Base-by-base conservation (phyloP, 2,797 vertebrate genomes). In the Protonibea diacanthus region DNA sequence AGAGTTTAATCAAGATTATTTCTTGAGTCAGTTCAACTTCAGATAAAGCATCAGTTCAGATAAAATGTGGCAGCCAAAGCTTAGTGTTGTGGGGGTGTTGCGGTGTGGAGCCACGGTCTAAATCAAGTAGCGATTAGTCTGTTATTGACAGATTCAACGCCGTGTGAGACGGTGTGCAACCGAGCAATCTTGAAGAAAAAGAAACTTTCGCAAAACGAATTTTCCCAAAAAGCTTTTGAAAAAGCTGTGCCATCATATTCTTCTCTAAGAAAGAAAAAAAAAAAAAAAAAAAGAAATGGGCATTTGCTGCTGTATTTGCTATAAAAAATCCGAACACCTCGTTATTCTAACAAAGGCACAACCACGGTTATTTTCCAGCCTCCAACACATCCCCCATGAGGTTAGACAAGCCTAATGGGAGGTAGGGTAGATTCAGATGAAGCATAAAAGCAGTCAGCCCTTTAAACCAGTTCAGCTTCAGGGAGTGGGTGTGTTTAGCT, bases 401-500 rank as follows among this genome's bases (percentile, higher is more conserved):
- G 65, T 75, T 76, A 15, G 52, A 74, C 74, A 12, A 60, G 81
- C 59, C 86, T 80, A 77, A 84, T 70, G 78, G 58, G 84, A 83
- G 83, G 60, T 45, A 49, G 20, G 38, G 72, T 60, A 11, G 60
- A 45, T 71, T 77, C 53, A 77, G 78, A 83, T 52, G 72, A 77
- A 81, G 86, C 72, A 76, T 80, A 70, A 87, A 80, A 85, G 84
- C 80, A 74, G 61, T 51, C 79, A 9, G 9, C 63, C 58, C 63
- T 67, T 73, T 57, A 78, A 80, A 82, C 48, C 81, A 61, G 83
- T 86, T 86, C 69, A 74, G 78, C 81, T 82, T 86, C 78, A 65
- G 65, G 78, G 74, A 84, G 76, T 52, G 69, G 1, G 62, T 45
- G 77, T 52, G 86, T 69, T 80, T 38, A 67, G 78, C 80, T 60